These are phyloP conservation scores for Cotesia congregata DNA, from an alignment of 2,888 invertebrate genomes.

Conservation along the genomic window DNA sequence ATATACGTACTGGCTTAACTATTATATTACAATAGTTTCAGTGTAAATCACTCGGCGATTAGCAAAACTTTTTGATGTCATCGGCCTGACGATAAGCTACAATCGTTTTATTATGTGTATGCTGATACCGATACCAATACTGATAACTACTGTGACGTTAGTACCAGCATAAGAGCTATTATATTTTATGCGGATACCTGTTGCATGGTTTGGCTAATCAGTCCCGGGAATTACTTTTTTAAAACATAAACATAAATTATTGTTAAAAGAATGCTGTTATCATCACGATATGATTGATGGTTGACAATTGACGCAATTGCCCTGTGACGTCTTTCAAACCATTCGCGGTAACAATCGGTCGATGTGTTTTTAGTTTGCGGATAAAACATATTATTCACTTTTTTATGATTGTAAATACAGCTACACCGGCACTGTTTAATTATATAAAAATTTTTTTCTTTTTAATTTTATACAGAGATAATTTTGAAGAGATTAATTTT, in stretches of 20 bases:
- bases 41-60: too few species aligned
- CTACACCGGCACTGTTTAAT: not conserved
- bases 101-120: not conserved
- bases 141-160: not conserved
- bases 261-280: not conserved
- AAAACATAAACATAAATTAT: not conserved
- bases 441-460: too few species aligned
- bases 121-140: not conserved
- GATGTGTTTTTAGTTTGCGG: not conserved
- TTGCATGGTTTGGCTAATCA: not conserved
- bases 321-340: constrained; percentile 5
- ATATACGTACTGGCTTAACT: too few species aligned
- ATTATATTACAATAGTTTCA: too few species aligned
- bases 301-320: constrained; percentile 12
- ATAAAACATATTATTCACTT: constrained; percentile 1
- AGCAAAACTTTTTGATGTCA: not conserved
- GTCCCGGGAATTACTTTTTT: not conserved
- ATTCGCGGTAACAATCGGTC: constrained; percentile 9
- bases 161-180: not conserved
- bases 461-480: too few species aligned
- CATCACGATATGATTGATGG: constrained; percentile 1
- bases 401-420: not conserved
- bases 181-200: not conserved
- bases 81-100: not conserved
- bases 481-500: too few species aligned